Evolutionary conservation across 2,113 vertebrate species (phyloP).

Genomic region (Hystrix brachyura): DNA sequence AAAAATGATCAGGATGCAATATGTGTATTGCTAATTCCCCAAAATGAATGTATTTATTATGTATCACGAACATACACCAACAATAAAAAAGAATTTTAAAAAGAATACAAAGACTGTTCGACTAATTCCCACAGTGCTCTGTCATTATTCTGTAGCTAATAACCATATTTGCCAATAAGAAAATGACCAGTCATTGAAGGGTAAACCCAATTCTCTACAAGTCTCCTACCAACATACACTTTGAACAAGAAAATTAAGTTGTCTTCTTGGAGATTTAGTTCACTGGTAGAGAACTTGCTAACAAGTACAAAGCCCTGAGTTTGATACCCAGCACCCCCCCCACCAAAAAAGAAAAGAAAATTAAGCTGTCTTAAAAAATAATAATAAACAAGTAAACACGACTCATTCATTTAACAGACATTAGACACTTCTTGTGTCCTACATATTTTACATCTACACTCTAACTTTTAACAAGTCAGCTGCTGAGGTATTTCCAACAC

Average conservation of each 20-base stretch:
- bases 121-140: not conserved
- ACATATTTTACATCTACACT: not conserved
- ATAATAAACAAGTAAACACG: not conserved
- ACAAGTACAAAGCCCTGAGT: too few relatives aligned
- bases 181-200: not conserved
- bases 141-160: not conserved
- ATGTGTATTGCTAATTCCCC: not conserved
- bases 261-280: not conserved
- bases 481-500: not conserved
- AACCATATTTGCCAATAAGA: not conserved
- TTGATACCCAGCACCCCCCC: too few relatives aligned
- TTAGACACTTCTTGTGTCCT: not conserved
- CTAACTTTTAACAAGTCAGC: not conserved
- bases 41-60: not conserved
- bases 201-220: not conserved
- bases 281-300: too few relatives aligned
- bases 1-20: not conserved
- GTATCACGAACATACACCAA: not conserved
- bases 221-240: not conserved
- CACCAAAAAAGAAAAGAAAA: not conserved
- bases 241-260: not conserved
- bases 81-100: not conserved
- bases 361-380: not conserved
- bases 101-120: not conserved
- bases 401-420: not conserved